Evolutionary conservation across 2,113 vertebrate genomes (phyloP).

Genomic region (Tragelaphus buxtoni): DNA sequence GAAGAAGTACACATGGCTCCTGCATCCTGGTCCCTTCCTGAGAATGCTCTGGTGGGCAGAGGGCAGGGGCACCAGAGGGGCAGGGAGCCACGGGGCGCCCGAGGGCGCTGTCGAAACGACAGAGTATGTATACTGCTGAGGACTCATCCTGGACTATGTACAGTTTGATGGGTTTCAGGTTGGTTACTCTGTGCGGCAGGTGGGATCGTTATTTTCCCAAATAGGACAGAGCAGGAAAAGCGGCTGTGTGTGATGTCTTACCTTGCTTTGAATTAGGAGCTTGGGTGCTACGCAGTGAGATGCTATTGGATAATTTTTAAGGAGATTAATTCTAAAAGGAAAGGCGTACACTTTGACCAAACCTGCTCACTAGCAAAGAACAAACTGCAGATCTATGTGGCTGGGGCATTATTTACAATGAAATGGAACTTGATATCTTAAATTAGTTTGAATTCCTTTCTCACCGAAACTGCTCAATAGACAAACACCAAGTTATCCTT

Average conservation of each 20-base stretch:
- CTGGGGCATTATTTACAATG: slow-evolving; percentile 70
- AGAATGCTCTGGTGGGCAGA: neutral
- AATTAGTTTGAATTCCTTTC: slow-evolving; percentile 68
- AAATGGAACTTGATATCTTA: slow-evolving; percentile 34
- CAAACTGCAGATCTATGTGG: slow-evolving; percentile 43
- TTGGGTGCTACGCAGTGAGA: slow-evolving; percentile 5
- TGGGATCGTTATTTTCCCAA: neutral
- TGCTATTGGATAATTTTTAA: slow-evolving; percentile 49
- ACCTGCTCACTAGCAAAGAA: slow-evolving; percentile 56
- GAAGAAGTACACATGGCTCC: neutral
- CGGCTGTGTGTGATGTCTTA: neutral
- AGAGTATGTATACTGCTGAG: neutral
- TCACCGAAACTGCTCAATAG: slow-evolving; percentile 52
- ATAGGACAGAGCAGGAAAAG: neutral
- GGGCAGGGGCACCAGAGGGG: neutral
- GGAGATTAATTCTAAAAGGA: neutral
- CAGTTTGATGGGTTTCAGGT: neutral
- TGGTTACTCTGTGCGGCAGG: neutral
- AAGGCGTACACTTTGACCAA: neutral
- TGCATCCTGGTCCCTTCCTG: neutral
- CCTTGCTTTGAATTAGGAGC: slow-evolving; percentile 48
- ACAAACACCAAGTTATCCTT: slow-evolving; percentile 19
- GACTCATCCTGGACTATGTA: neutral
- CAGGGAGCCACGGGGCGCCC: too few species aligned
- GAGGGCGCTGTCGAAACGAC: neutral